Conservation (phyloP, 2,113 vertebrate species). For the Mobula birostris region DNA sequence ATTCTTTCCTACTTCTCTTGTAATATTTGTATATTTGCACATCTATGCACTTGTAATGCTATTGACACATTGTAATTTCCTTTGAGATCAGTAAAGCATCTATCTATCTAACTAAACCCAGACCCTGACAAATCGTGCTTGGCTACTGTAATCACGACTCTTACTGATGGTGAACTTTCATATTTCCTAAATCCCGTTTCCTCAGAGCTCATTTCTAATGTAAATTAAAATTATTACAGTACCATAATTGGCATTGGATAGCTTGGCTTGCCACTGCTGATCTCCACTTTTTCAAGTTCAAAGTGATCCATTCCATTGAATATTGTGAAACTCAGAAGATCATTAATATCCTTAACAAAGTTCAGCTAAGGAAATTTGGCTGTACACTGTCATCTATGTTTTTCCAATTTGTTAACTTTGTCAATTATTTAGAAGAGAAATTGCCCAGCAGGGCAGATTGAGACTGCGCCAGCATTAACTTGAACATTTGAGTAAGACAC, state of each 20-base stretch:
- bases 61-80: no score
- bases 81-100: no score
- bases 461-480: background rate
- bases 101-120: background rate
- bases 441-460: background rate
- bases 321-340: background rate
- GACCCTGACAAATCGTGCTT: background rate
- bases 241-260: background rate
- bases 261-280: background rate
- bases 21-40: no score
- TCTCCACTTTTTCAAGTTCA: background rate
- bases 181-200: background rate
- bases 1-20: no score
- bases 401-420: slow-evolving; percentile 9
- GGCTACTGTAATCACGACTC: no score
- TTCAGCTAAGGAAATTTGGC: slow-evolving; percentile 15
- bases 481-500: background rate
- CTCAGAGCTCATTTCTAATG: background rate
- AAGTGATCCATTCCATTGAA: background rate
- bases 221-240: background rate
- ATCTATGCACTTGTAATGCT: no score
- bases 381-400: background rate
- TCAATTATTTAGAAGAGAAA: background rate
- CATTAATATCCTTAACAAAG: background rate
- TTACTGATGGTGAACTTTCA: background rate